A percentile compares a stretch with the other conserved stretches of the same genome.
These are phyloP conservation scores for Aromia moschata DNA, from an alignment of 2,888 invertebrate species.

Conservation along the genomic window DNA sequence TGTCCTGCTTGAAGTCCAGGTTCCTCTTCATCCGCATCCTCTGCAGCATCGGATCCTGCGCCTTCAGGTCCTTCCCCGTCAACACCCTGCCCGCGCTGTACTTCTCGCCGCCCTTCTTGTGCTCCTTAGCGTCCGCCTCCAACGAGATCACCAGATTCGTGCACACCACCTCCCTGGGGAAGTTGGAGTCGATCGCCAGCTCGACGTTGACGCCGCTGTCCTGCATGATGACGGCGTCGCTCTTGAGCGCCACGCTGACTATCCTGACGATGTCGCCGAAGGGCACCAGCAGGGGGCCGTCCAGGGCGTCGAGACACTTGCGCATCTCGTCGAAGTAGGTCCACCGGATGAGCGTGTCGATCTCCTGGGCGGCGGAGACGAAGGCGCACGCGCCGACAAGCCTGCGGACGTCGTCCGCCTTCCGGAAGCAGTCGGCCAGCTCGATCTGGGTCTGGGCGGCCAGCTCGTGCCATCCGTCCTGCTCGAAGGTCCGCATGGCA, in stretches of 20 bases:
- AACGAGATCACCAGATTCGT: conserved; percentile 71
- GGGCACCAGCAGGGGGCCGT: conserved; percentile 58
- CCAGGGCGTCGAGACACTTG: conserved; percentile 62
- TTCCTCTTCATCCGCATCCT: conserved; percentile 74
- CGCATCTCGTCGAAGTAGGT: conserved; percentile 85
- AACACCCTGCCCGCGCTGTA: conserved; percentile 64
- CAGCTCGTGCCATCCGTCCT: conserved; percentile 87
- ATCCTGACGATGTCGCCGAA: conserved; percentile 64
- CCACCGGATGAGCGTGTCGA: conserved; percentile 72
- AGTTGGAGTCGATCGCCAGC: conserved; percentile 67
- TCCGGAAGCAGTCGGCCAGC: conserved; percentile 84
- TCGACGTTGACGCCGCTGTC: conserved; percentile 68
- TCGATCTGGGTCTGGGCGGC: conserved; percentile 86
- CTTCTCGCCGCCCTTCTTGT: conserved; percentile 47
- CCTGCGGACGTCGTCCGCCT: conserved; percentile 80
- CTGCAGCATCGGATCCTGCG: conserved; percentile 68
- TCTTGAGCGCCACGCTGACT: conserved; percentile 54
- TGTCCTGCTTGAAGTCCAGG: conserved; percentile 84
- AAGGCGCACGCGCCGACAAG: conserved; percentile 71
- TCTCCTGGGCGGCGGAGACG: conserved; percentile 78
- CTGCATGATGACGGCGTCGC: conserved; percentile 65
- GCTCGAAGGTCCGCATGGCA: conserved; percentile 84
- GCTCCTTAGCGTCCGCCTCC: conserved; percentile 53
- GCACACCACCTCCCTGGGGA: conserved; percentile 74
- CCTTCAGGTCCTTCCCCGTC: conserved; percentile 68